Base-by-base conservation (phyloP, 2,888 invertebrate species). In the Melieria crassipennis region DNA sequence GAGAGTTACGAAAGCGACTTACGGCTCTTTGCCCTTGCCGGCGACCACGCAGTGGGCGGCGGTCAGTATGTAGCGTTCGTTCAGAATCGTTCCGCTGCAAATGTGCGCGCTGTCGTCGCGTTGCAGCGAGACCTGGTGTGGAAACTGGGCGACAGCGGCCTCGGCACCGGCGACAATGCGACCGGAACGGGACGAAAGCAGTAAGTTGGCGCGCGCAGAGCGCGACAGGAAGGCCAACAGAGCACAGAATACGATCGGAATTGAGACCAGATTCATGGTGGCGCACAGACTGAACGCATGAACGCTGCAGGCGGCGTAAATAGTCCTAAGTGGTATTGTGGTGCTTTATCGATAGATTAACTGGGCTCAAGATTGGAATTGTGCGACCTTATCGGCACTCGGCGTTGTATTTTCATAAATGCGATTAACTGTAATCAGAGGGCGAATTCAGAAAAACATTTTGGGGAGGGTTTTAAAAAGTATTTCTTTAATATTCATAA, bases 81-180 rank as follows among this genome's bases (percentile, higher is more conserved):
- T 77, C 47, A 85, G 68, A 50, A 86, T 72, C 0, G 80, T 78
- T 10, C 81, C 86, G 30, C 82, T 83, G 52, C 85, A 85, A 13
- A 75, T 67, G 72, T 84, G 83, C 0, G 47, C 64, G 3, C 79
- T 79, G 48, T 79, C 66, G 7, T 70, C 71, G 1, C 74, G 76
- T 61, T 82, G 81, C 60, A 87, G 46, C 0, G 87, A 87, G 3
- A 85, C 78, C 77, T 85, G 86, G 77, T 85, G 81, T 0, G 88
- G 87, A 75, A 84, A 84, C 64, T 86, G 83, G 6, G 81, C 84
- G 11, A 81, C 76, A 0, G 60, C 71, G 1, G 86, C 87, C 11
- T 76, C 52, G 0, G 73, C 64, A 0, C 87, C 85, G 4, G 81
- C 81, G 4, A 80, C 67, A 16, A 78, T 63, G n/a, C 80, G 81